A percentile compares a stretch with the other conserved stretches of the same genome.
phyloP scores from a whole-genome alignment of 2,888 invertebrate species.

The Idaea dimidiata region DNA sequence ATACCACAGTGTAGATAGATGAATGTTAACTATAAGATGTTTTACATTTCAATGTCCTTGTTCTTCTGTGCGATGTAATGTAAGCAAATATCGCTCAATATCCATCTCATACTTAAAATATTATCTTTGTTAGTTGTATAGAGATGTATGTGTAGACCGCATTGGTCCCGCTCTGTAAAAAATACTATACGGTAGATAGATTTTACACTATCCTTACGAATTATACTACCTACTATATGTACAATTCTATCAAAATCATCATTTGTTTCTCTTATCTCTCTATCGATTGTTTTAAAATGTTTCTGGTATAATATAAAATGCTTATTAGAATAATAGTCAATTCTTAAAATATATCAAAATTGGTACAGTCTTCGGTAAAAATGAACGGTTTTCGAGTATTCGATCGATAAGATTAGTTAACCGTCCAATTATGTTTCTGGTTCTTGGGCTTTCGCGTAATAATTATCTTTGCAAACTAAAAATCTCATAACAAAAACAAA shows the following conservation, averaged over 20 bases:
- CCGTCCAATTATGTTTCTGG: conserved; percentile 56
- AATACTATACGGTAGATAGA: conserved; percentile 47
- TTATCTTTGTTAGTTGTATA: conserved; percentile 10
- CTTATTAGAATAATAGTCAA: conserved; percentile 42
- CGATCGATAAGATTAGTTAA: conserved; percentile 34
- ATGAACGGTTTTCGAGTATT: conserved; percentile 40
- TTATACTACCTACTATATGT: conserved; percentile 28
- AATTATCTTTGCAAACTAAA: conserved; percentile 22
- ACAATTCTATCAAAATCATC: conserved; percentile 28
- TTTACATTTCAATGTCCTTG: background rate
- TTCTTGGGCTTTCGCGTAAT: conserved; percentile 33
- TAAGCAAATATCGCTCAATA: conserved; percentile 4
- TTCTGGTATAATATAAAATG: conserved; percentile 21
- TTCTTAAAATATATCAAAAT: conserved; percentile 37
- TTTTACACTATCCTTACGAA: conserved; percentile 52
- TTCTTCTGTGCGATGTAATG: background rate
- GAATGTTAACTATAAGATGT: conserved; percentile 1
- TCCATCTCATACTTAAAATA: conserved; percentile 12
- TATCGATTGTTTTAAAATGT: conserved; percentile 19
- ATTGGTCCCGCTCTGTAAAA: conserved; percentile 60
- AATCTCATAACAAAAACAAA: conserved; percentile 28
- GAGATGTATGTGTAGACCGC: conserved; percentile 30
- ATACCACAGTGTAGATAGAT: background rate
- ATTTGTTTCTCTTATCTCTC: conserved; percentile 18
- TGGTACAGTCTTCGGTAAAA: conserved; percentile 25